Base-by-base conservation (phyloP, 2,113 vertebrate genomes). In the Eleginops maclovinus region DNA sequence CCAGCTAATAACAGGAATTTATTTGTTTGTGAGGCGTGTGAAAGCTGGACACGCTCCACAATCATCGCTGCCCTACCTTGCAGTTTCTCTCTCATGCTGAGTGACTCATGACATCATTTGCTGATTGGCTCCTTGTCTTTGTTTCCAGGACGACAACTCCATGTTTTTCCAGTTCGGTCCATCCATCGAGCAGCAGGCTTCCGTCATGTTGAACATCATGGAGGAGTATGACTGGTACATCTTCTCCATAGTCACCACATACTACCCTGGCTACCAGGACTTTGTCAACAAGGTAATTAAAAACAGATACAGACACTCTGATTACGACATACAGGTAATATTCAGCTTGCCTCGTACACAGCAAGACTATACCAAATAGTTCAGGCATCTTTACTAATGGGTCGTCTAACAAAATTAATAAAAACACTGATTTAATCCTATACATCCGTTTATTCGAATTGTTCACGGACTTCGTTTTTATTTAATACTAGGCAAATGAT, bases 81-180 rank as follows among this genome's bases (percentile, higher is more conserved):
- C 72, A 66, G 31, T 78, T 36, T 64, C 28, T 60, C 62, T 67
- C 56, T 85, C 60, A 28, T 72, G 75, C 58, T 49, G 70, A 9
- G 66, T 89, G 86, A 91, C 82, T 91, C 87, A 87, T 89, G 82
- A 84, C 89, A 85, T 85, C 66, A 76, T 88, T 88, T 84, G 77
- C 84, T 85, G 66, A 88, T 83, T 86, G 82, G 75, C 80, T 89
- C 53, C 21, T n/a, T 84, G 49, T 91, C 63, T 91, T 75, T 87
- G 79, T 93, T 92, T 50, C 93, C 91, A 99, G 98, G 98, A 99
- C 88, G 98, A 99, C 83, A 94, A 98, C 85, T 99, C 98, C 83
- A 99, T 99, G 98, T 99, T 99, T 94, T 98, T 99, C 95, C 98
- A 99, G 93, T 99, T 99, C 76, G 98, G 98, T 50, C 97, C 98